Conservation (phyloP, 2,113 vertebrate species). For the Upupa epops region DNA sequence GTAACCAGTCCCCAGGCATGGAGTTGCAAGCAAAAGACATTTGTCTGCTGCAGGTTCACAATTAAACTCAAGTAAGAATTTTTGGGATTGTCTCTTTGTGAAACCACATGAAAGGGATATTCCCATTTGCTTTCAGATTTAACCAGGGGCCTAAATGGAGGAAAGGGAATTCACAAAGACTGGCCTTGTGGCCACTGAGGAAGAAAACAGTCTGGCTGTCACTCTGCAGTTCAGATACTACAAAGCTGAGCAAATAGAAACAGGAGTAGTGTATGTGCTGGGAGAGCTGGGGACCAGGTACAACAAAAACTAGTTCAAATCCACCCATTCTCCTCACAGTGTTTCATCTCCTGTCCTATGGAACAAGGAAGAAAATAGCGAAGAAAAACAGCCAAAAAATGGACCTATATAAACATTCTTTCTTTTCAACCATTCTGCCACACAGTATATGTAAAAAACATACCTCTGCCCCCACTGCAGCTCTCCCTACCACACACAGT, state of each 20-base stretch:
- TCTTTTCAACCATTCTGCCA: background rate
- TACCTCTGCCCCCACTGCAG: background rate
- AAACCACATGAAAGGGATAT: background rate
- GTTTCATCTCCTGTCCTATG: background rate
- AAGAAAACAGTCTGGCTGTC: background rate
- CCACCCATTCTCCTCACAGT: background rate
- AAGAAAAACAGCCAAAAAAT: background rate
- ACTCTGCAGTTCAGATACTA: background rate
- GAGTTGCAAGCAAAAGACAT: background rate
- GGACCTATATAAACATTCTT: background rate
- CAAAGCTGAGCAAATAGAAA: background rate
- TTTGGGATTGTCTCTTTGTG: background rate
- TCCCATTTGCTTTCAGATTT: background rate
- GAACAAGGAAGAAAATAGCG: background rate
- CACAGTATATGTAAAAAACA: background rate
- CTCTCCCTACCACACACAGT: background rate
- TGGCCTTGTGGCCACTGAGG: background rate
- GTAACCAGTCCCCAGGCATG: background rate
- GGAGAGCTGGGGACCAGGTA: background rate
- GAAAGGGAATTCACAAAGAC: background rate
- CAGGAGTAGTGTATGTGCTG: background rate
- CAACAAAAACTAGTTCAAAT: background rate
- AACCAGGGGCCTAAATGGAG: background rate
- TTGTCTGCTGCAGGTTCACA: background rate
- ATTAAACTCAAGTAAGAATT: background rate